A percentile compares a stretch with the other conserved stretches of the same genome.
These are phyloP conservation scores for Brachionus calyciflorus DNA, from an alignment of 1,140 invertebrate species.

Conservation along the genomic window DNA sequence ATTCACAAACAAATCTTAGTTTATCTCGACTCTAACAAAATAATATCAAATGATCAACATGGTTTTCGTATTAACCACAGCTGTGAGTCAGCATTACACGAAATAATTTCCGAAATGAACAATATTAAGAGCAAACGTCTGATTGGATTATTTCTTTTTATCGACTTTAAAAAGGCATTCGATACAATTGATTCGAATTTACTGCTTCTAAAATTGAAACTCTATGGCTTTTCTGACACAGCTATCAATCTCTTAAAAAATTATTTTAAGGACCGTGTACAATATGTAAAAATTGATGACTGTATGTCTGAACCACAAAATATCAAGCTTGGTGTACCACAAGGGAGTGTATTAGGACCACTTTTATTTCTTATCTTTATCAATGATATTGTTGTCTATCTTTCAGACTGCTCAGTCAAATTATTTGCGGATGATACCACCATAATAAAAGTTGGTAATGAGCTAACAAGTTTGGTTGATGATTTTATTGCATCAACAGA, in stretches of 20 bases:
- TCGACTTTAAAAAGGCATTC: background rate
- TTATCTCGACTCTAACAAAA: background rate
- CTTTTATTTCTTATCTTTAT: no score
- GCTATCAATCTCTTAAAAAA: no score
- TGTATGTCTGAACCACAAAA: no score
- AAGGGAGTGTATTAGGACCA: no score
- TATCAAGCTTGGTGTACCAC: no score
- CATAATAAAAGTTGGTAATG: background rate
- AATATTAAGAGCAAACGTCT: background rate
- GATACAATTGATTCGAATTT: no score
- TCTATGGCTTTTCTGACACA: no score
- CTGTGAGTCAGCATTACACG: background rate
- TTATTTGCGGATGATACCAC: background rate
- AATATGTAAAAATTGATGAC: no score
- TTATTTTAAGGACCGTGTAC: no score
- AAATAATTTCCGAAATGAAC: background rate
- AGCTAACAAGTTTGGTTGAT: background rate
- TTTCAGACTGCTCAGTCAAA: background rate
- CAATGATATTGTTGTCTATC: background rate
- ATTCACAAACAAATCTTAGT: conserved; percentile 5
- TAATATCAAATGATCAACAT: background rate
- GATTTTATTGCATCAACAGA: background rate
- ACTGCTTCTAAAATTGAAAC: no score
- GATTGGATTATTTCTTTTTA: background rate
- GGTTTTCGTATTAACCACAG: background rate